Evolutionary conservation across 2,797 vertebrate species (phyloP).

Genomic region (Crenuchus spilurus): DNA sequence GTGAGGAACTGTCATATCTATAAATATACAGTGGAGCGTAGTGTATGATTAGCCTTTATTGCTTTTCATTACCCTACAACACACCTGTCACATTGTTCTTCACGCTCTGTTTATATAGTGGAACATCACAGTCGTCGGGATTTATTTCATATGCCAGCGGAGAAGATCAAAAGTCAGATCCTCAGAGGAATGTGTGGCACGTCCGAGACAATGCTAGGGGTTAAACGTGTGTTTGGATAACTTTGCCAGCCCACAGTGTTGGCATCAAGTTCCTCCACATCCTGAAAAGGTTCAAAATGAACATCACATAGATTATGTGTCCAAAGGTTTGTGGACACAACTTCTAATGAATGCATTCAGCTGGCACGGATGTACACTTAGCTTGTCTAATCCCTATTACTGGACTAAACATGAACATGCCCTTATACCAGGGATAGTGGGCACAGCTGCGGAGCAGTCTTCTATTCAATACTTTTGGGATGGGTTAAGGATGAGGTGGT

Average conservation of each 20-base stretch:
- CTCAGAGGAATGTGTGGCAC: slow-evolving; percentile 14
- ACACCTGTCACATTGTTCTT: slow-evolving; percentile 19
- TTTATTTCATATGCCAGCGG: slow-evolving; percentile 20
- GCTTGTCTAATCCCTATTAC: too few species aligned
- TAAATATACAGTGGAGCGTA: background rate
- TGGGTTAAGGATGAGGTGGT: too few species aligned
- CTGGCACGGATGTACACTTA: too few species aligned
- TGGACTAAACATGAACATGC: too few species aligned
- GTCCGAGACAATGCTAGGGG: background rate
- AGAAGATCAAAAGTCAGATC: background rate
- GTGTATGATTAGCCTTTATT: slow-evolving; percentile 7
- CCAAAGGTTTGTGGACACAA: too few species aligned
- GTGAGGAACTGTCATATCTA: background rate
- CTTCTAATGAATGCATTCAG: too few species aligned
- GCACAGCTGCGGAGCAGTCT: too few species aligned
- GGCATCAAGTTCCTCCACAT: too few species aligned
- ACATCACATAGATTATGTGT: too few species aligned
- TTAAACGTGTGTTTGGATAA: slow-evolving; percentile 30
- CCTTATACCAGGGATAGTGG: too few species aligned
- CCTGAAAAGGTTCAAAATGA: too few species aligned
- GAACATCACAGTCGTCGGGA: background rate
- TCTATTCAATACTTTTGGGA: too few species aligned
- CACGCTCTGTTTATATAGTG: background rate
- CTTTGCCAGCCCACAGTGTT: background rate
- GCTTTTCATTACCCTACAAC: slow-evolving; percentile 12